Conservation (phyloP, 2,797 vertebrate genomes). For the Gallirallus australis region DNA sequence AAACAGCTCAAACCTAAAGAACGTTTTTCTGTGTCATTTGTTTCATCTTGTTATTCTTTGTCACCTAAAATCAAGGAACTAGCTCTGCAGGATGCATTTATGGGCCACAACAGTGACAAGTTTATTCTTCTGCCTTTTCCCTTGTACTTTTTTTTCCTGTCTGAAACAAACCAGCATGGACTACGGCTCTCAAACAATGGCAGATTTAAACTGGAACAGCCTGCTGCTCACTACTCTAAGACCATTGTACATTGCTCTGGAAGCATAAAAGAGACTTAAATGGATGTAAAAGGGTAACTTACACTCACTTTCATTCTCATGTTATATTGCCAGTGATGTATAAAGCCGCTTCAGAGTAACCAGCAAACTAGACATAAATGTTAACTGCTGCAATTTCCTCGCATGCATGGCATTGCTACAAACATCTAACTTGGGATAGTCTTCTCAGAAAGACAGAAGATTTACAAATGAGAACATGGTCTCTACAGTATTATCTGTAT, state of each 20-base stretch:
- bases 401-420: not conserved
- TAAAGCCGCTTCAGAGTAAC: not conserved
- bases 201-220: not conserved
- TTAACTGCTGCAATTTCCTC: not conserved
- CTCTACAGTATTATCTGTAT: not conserved
- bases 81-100: slow-evolving; percentile 16
- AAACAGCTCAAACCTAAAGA: slow-evolving; percentile 68
- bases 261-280: not conserved
- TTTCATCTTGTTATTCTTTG: slow-evolving; percentile 59
- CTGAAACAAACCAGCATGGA: not conserved
- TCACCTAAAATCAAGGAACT: slow-evolving; percentile 54
- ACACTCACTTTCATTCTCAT: not conserved
- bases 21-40: slow-evolving; percentile 69
- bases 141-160: not conserved
- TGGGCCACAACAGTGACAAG: not conserved
- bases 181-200: not conserved
- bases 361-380: not conserved
- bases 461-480: not conserved
- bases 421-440: not conserved
- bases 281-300: not conserved
- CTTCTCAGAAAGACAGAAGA: not conserved
- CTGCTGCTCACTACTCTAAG: not conserved
- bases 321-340: not conserved
- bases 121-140: not conserved
- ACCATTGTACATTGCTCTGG: not conserved